Evolutionary conservation across 1,140 invertebrate genomes (phyloP).

Genomic region (Harpegnathos saltator): DNA sequence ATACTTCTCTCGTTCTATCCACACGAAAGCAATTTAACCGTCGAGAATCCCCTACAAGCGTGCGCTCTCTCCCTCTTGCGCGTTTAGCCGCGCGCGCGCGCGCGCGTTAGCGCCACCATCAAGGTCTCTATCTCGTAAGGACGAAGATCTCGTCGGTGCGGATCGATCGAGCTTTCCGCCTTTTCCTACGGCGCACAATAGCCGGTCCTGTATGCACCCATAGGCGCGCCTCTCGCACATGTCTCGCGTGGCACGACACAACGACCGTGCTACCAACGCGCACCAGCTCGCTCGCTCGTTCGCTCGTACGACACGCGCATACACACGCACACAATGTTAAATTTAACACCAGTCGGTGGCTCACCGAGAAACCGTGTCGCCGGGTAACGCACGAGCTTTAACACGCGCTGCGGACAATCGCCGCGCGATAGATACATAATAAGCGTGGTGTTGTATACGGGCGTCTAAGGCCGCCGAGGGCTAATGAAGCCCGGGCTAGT

Average conservation of each 20-base stretch:
- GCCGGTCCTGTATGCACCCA: conserved; percentile 48
- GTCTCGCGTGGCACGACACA: conserved; percentile 54
- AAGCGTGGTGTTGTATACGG: conserved; percentile 76
- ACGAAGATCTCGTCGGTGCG: conserved; percentile 56
- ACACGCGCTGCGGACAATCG: conserved; percentile 83
- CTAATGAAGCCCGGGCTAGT: conserved; percentile 84
- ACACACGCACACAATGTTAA: conserved; percentile 80
- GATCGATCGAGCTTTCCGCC: conserved; percentile 62
- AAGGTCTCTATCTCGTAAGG: conserved; percentile 57
- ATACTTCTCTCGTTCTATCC: conserved; percentile 47
- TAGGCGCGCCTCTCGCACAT: conserved; percentile 58
- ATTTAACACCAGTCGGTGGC: conserved; percentile 82
- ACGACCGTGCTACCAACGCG: conserved; percentile 56
- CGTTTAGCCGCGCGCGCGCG: background rate
- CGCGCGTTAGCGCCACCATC: conserved; percentile 51
- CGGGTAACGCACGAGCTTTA: conserved; percentile 80
- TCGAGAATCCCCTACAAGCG: conserved; percentile 46
- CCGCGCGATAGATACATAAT: conserved; percentile 82
- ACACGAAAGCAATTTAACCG: conserved; percentile 55
- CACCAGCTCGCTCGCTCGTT: conserved; percentile 52
- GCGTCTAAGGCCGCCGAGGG: conserved; percentile 79
- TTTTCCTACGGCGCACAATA: conserved; percentile 58
- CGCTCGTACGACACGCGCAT: conserved; percentile 46
- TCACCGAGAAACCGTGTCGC: conserved; percentile 81
- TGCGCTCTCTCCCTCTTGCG: no score